Conservation (phyloP, 2,888 invertebrate genomes). For the Creontiades dilutus region DNA sequence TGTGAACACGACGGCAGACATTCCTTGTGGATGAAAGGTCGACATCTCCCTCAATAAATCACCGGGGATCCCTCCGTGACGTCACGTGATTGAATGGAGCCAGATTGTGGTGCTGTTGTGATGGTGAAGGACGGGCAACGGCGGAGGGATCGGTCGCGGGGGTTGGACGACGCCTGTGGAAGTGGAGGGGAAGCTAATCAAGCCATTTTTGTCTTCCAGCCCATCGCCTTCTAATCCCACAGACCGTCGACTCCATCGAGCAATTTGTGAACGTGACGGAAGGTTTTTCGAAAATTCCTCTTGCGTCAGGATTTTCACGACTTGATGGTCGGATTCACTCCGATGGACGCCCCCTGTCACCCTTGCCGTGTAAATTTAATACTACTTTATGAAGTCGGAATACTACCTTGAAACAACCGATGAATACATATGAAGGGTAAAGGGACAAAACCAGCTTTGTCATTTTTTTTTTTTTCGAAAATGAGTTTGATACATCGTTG, state of each 20-base stretch:
- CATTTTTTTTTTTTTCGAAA: too few relatives aligned
- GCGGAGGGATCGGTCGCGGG: too few relatives aligned
- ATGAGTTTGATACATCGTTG: too few relatives aligned
- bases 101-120: constrained; percentile 54
- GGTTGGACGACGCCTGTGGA: not conserved
- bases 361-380: too few relatives aligned
- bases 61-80: constrained; percentile 43
- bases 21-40: constrained; percentile 62
- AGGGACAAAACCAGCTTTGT: too few relatives aligned
- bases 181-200: constrained; percentile 50
- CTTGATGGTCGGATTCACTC: not conserved
- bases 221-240: not conserved
- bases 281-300: constrained; percentile 49
- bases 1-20: constrained; percentile 62
- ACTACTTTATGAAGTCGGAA: too few relatives aligned
- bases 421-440: too few relatives aligned
- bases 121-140: not conserved
- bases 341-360: too few relatives aligned
- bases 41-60: constrained; percentile 68
- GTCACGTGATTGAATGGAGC: constrained; percentile 67
- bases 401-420: too few relatives aligned
- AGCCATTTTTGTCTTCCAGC: constrained; percentile 61
- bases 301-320: not conserved
- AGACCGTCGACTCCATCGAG: not conserved
- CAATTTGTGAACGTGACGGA: constrained; percentile 63